Evolutionary conservation across 2,113 vertebrate species (phyloP).

Genomic region (Struthidea cinerea): DNA sequence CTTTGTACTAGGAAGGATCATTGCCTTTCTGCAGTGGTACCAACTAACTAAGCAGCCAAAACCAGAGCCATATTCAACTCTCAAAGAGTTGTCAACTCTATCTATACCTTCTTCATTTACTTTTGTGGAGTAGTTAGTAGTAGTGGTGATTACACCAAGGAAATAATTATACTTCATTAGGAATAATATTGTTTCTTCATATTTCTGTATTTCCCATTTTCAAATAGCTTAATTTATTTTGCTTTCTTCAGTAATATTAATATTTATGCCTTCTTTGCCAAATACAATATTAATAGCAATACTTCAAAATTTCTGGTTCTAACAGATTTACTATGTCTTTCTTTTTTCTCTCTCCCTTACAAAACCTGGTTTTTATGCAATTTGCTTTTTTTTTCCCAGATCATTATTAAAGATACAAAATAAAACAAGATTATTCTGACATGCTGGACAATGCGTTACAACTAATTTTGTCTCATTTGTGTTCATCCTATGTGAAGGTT

Average conservation of each 20-base stretch:
- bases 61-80: accelerated
- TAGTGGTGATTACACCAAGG: not conserved
- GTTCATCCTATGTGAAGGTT: not conserved
- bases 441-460: not conserved
- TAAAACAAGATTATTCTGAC: not conserved
- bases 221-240: not conserved
- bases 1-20: not conserved
- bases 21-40: not conserved
- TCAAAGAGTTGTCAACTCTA: not conserved
- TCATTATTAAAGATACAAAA: not conserved
- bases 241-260: not conserved
- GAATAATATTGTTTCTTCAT: not conserved
- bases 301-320: not conserved
- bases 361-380: not conserved
- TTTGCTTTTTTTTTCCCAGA: accelerated
- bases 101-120: not conserved
- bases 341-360: not conserved
- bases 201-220: not conserved
- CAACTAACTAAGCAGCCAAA: not conserved
- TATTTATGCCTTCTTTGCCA: not conserved
- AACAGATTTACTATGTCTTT: not conserved
- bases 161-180: not conserved
- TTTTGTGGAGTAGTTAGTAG: not conserved
- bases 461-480: not conserved
- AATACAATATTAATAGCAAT: not conserved